Conservation (phyloP, 23 tunicate species). For the Clavelina lepadiformis region DNA sequence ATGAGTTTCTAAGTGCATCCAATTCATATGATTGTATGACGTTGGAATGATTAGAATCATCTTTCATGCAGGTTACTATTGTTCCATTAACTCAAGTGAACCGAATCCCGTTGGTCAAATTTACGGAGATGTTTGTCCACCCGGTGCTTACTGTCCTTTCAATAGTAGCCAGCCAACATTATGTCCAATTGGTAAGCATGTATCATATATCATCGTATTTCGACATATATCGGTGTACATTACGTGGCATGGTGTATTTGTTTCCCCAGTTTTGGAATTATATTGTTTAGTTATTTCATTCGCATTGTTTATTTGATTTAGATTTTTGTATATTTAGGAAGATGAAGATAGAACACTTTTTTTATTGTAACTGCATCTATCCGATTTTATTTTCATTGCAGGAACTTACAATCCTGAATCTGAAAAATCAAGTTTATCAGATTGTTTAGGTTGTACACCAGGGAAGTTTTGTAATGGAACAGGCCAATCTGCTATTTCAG, state of each 20-base stretch:
- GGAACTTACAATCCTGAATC: constrained; percentile 74
- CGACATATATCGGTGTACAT: too few relatives aligned
- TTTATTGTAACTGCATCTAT: too few relatives aligned
- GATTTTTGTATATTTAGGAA: too few relatives aligned
- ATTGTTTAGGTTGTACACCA: constrained; percentile 59
- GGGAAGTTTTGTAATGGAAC: constrained; percentile 63
- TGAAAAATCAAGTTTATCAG: constrained; percentile 21
- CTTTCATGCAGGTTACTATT: constrained; percentile 50
- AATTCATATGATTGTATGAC: too few relatives aligned
- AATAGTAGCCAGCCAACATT: constrained; percentile 62
- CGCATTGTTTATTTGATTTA: too few relatives aligned
- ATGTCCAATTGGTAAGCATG: constrained; percentile 60
- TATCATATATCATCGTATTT: too few relatives aligned
- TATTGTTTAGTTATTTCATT: too few relatives aligned
- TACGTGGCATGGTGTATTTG: too few relatives aligned
- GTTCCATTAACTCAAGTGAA: constrained; percentile 55
- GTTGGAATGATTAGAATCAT: not conserved
- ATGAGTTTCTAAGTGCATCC: too few relatives aligned
- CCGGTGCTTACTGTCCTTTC: constrained; percentile 71
- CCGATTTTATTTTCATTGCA: constrained; percentile 26
- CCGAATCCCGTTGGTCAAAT: constrained; percentile 51
- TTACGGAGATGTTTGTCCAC: constrained; percentile 73
- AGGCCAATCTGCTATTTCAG: constrained; percentile 39
- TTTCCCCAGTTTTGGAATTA: too few relatives aligned
- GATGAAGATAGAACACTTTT: too few relatives aligned